phyloP scores from a whole-genome alignment of 2,113 vertebrate species.

The Spheniscus mendiculus region DNA sequence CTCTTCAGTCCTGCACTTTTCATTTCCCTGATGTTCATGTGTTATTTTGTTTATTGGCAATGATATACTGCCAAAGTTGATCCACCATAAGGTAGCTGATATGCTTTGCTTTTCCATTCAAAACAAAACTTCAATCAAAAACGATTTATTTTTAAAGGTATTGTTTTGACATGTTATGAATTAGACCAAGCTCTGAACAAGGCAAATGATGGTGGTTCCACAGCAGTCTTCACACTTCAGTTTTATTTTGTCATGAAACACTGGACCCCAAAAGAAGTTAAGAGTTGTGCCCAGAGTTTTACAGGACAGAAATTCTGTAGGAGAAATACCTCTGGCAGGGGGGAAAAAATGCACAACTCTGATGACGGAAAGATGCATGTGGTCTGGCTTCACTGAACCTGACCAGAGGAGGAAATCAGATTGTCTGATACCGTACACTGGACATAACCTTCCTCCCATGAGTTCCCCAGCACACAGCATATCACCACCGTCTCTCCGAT shows the following conservation, averaged over 20 bases:
- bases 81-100: not conserved
- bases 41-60: not conserved
- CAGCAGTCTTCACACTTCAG: not conserved
- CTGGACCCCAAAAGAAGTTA: not conserved
- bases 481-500: fast-evolving
- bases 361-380: not conserved
- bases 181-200: not conserved
- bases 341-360: not conserved
- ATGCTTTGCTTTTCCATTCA: not conserved
- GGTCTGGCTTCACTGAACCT: not conserved
- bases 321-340: not conserved
- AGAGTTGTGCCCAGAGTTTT: not conserved
- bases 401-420: not conserved
- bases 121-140: not conserved
- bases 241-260: not conserved
- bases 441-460: fast-evolving
- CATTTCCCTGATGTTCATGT: not conserved
- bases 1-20: not conserved
- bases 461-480: not conserved
- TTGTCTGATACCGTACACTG: not conserved
- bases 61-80: not conserved
- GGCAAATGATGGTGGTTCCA: not conserved
- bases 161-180: not conserved
- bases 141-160: not conserved
- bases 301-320: not conserved